phyloP scores from a whole-genome alignment of 1,140 invertebrate species.

The Drosophila fuyamai region DNA sequence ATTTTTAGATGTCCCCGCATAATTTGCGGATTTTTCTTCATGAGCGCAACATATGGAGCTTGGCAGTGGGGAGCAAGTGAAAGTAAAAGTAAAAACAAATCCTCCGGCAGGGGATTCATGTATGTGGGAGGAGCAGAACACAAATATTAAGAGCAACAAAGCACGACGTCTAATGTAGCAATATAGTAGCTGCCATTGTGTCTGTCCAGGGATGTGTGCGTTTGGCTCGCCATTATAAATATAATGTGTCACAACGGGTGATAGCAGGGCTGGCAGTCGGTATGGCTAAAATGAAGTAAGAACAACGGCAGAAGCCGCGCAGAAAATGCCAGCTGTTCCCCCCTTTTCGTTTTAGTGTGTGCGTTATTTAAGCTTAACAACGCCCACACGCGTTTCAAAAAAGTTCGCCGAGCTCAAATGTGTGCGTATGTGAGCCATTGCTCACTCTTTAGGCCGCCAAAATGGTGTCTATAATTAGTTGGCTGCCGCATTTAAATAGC shows the following conservation, averaged over 20 bases:
- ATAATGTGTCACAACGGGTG: constrained; percentile 78
- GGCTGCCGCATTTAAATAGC: constrained; percentile 52
- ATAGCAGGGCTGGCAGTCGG: constrained; percentile 60
- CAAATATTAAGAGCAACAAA: constrained; percentile 55
- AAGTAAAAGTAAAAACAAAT: constrained; percentile 36
- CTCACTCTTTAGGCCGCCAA: constrained; percentile 34
- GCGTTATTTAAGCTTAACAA: constrained; percentile 52
- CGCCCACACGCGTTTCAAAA: constrained; percentile 45
- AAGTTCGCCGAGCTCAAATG: constrained; percentile 32
- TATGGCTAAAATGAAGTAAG: constrained; percentile 53
- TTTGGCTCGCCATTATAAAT: constrained; percentile 69
- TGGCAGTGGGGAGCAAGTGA: constrained; percentile 1
- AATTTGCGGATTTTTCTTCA: constrained; percentile 76
- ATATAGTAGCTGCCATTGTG: constrained; percentile 54
- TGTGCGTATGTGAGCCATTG: constrained; percentile 21
- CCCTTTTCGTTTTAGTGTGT: constrained; percentile 18
- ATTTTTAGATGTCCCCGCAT: constrained; percentile 62
- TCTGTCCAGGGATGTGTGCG: constrained; percentile 29
- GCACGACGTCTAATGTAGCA: constrained; percentile 50
- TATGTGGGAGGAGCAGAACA: constrained; percentile 48
- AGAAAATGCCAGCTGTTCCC: constrained; percentile 43
- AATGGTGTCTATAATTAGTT: constrained; percentile 69
- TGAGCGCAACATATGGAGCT: constrained; percentile 66
- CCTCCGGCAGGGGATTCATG: constrained; percentile 21
- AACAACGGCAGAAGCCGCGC: constrained; percentile 26